phyloP scores from a whole-genome alignment of 1,140 invertebrate species.

The Trissolcus basalis region DNA sequence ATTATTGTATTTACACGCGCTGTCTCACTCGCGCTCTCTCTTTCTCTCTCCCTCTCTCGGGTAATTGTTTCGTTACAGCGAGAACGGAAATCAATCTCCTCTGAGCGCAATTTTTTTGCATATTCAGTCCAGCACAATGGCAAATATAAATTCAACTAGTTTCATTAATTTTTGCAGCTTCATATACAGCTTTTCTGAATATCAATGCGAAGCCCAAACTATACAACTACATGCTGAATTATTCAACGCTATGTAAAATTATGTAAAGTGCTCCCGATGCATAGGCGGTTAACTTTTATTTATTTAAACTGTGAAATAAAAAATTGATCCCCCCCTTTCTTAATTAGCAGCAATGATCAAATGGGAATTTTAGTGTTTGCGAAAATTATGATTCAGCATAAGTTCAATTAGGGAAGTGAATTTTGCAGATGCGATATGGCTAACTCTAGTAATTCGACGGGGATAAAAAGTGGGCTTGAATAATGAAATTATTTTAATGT shows the following conservation, averaged over 20 bases:
- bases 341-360: no score
- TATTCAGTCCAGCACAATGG: background rate
- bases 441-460: no score
- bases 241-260: slow-evolving; percentile 34
- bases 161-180: slow-evolving; percentile 16
- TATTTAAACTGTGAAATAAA: background rate
- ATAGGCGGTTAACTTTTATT: background rate
- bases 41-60: background rate
- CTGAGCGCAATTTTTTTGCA: background rate
- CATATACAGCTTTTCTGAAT: background rate
- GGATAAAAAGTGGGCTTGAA: slow-evolving; percentile 2
- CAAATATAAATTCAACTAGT: slow-evolving; percentile 14
- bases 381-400: no score
- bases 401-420: no score
- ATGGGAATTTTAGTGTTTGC: no score
- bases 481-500: slow-evolving; percentile 17
- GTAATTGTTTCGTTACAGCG: slow-evolving; percentile 31
- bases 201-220: slow-evolving; percentile 1
- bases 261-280: slow-evolving; percentile 8
- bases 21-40: background rate
- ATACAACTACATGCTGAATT: slow-evolving; percentile 22
- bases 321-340: no score
- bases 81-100: no score
- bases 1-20: slow-evolving; percentile 7
- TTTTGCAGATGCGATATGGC: no score